Evolutionary conservation across 2,797 vertebrate species (phyloP), one percentile per base, ranked within the genome.

Genomic region (Numenius phaeopus): DNA sequence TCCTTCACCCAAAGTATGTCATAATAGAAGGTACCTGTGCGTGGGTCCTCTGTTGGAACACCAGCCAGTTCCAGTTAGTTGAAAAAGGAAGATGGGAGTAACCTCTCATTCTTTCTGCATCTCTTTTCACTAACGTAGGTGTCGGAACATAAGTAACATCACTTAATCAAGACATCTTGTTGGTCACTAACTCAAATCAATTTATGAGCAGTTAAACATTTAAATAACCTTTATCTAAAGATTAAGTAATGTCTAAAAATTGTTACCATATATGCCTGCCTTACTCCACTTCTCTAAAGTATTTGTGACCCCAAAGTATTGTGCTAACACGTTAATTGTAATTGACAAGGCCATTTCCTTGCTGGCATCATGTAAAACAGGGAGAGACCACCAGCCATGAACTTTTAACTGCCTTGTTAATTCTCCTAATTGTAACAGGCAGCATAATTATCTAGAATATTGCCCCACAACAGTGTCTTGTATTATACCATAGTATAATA

Each of bases 291-390:
- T 14, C 49, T 32, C 44, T 71, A 52, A 89, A 88, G 37, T 21
- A 59, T 84, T 78, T 76, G 15, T 88, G 83, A 92, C 57, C 69
- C 83, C 82, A 93, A 90, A 85, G 20, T 42, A 21, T 29, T 73
- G 20, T 52, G 16, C 82, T 96, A 95, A 50, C 26, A 59, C 34
- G 16, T 77, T 94, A 86, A 97, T 77, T 93, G 19, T 49, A 84
- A 94, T n/a, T 80, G 89, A 84, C 85, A 93, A 76, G 76, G 46
- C 57, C 94, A 95, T 93, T 92, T 96, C 39, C 76, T 91, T 24
- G 24, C 46, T 85, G 44, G 4, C 30, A 21, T 80, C 75, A 37
- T 81, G 34, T 64, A 86, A 85, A 92, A 86, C n/a, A 50, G 23
- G 44, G 61, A 50, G 9, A 88, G 14, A 50, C 14, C 32, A 85